phyloP scores from a whole-genome alignment of 2,888 invertebrate species.

The Noctuana brunneofusca region DNA sequence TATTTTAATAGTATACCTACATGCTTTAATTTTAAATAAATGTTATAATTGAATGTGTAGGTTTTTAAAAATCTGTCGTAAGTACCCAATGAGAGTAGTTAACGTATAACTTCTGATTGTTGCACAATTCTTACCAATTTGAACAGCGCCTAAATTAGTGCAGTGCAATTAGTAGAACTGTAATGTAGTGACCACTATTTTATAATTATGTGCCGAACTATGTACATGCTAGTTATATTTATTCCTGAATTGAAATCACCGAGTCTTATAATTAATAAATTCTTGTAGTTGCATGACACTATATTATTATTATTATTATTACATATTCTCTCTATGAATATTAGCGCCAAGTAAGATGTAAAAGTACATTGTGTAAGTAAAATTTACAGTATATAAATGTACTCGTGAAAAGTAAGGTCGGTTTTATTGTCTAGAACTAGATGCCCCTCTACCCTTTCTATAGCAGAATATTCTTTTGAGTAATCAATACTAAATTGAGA shows the following conservation, averaged over 20 bases:
- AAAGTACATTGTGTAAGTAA: slow-evolving; percentile 25
- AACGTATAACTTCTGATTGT: neutral
- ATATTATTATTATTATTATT: slow-evolving; percentile 20
- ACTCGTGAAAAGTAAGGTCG: slow-evolving; percentile 16
- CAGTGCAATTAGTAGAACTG: slow-evolving; percentile 8
- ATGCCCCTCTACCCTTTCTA: slow-evolving; percentile 20
- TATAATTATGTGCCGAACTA: neutral
- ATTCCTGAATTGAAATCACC: slow-evolving; percentile 5
- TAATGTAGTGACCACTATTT: slow-evolving; percentile 13
- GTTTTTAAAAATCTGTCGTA: slow-evolving; percentile 8
- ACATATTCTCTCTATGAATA: slow-evolving; percentile 25
- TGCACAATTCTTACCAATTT: slow-evolving; percentile 25
- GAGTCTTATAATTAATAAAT: slow-evolving; percentile 21
- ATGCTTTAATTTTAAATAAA: neutral
- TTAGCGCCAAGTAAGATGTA: slow-evolving; percentile 29
- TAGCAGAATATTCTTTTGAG: slow-evolving; percentile 4
- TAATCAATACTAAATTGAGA: slow-evolving; percentile 12
- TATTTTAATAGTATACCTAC: neutral
- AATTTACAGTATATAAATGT: slow-evolving; percentile 26
- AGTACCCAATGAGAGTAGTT: neutral
- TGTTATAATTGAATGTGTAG: slow-evolving; percentile 6
- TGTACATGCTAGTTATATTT: slow-evolving; percentile 20
- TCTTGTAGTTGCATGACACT: slow-evolving; percentile 28
- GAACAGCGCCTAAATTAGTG: slow-evolving; percentile 15
- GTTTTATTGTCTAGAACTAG: slow-evolving; percentile 10